Base-by-base conservation (phyloP, 2,113 vertebrate genomes). In the Vombatus ursinus region DNA sequence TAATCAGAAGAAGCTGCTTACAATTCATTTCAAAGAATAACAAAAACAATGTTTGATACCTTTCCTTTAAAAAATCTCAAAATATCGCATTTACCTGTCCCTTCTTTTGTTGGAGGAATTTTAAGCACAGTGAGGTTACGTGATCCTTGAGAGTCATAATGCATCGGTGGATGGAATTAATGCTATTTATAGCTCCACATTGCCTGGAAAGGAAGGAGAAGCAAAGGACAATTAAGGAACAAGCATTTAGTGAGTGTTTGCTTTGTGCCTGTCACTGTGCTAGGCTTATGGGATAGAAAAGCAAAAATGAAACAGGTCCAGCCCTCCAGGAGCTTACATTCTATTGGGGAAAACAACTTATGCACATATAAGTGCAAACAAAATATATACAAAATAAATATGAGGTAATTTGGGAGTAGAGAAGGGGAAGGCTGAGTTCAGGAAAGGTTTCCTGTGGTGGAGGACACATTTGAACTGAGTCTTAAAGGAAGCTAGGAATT, bases 1-100 rank as follows among this genome's bases (percentile, higher is more conserved):
- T 90, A 94, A 28, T 92, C 53, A 91, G 48, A 95, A 96, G 96
- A 89, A 96, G 54, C 14, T 90, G 50, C n/a, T 96, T 96, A 93
- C 52, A 97, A 97, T 92, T 96, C 28, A 54, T 93, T 53, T 44
- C 91, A 98, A 96, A 96, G 90, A 26, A 54, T 26, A 96, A 50
- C 84, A 97, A 96, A 94, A 96, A 94, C 14, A 52, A 16, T 92
- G 52, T 2, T 68, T 54, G 96, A 92, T 95, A 97, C 26, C 44
- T 51, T 54, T 96, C 96, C 93, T 97, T 94, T 84, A 47, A 91
- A 95, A 52, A 89, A 31, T 11, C 93, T 12, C 91, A 57, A 96
- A 93, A 91, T 50, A 44, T 23, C 24, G 92, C 90, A 14, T 94
- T 96, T 92, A 50, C 9, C 68, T 84, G 68, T n/a, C 68, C 14